Conservation (phyloP, 2,797 vertebrate genomes). For the Octomys mimax region DNA sequence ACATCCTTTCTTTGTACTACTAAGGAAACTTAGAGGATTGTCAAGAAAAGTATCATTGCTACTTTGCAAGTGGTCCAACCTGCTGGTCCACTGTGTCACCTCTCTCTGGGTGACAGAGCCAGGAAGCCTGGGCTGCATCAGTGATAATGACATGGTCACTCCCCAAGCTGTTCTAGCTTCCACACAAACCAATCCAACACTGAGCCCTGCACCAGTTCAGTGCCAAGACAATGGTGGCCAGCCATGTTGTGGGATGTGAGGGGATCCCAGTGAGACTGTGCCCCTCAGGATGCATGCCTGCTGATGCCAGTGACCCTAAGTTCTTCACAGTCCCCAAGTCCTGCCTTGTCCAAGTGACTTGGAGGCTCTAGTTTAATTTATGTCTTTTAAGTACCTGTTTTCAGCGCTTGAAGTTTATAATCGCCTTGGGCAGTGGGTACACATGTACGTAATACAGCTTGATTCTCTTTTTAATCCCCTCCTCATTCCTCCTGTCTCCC, state of each 20-base stretch:
- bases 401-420: background rate
- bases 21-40: background rate
- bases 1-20: background rate
- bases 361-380: background rate
- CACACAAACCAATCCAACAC: background rate
- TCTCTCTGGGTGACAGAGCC: background rate
- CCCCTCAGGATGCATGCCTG: fast-evolving
- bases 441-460: background rate
- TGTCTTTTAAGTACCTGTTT: background rate
- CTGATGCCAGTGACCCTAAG: background rate
- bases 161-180: background rate
- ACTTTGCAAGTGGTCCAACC: background rate
- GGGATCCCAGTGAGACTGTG: background rate
- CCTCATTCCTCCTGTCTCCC: background rate
- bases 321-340: fast-evolving
- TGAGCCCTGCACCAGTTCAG: background rate
- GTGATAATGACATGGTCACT: fast-evolving
- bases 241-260: background rate
- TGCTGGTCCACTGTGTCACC: background rate
- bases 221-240: background rate
- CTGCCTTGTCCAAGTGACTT: background rate
- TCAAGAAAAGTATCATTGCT: background rate
- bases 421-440: background rate
- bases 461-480: background rate
- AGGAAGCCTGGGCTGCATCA: background rate